Base-by-base conservation (phyloP, 2,888 invertebrate genomes). In the Vesta saturnalis region DNA sequence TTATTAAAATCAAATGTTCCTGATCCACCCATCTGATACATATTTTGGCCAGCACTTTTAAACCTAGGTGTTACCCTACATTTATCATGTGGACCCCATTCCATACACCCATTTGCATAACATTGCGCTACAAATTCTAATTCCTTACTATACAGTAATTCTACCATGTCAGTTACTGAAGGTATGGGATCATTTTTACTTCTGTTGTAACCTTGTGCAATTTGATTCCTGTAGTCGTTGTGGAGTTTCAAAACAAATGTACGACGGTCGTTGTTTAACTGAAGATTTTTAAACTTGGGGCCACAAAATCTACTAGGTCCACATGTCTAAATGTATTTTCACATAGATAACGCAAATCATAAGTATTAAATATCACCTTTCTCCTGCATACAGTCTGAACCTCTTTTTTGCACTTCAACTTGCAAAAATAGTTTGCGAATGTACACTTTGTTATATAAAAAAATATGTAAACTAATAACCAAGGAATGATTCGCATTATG, bases 111-210 rank as follows among this genome's bases (percentile, higher is more conserved):
- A 19, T 49, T 61, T 15, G 60, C 16, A 15, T 23, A 52, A 30
- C 60, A 61, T 52, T 61, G 60, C 1, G 60, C 60, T 1, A 61
- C 60, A 18, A 52, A 61, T n/a, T 61, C 60, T 35, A 61, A 12
- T 12, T 61, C 60, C 18, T 49, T 49, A 18, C 19, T 15, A 14
- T 61, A 61, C 49, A 15, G 49, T 16, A 62, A 18, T n/a, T 8
- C 55, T 1, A n/a, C 4, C 62, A 62, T 62, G 18, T 62, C 35
- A 6, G 62, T 23, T 18, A 39, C 62, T 10, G 12, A 12, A 3
- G 39, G 39, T 39, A 39, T 3, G 8, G 6, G 5, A 18, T 16
- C 39, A 12, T 52, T 54, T 14, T 35, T 52, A 1, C 55, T 39
- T 12, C 4, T 18, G 19, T 54, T 39, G 12, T 62, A 2, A 10